phyloP scores from a whole-genome alignment of 1,140 invertebrate species.

The Sminthurinus signatus region DNA sequence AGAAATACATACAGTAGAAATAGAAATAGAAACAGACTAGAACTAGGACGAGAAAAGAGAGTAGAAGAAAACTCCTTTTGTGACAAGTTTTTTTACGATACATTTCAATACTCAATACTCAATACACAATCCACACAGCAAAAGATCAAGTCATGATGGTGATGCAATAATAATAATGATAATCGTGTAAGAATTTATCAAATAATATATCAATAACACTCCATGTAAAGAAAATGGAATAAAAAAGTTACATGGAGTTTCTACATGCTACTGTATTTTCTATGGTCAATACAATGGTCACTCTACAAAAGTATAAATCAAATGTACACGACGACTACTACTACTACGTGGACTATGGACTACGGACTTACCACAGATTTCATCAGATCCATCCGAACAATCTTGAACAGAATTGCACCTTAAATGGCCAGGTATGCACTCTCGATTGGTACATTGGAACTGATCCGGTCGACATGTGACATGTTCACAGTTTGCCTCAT shows the following conservation, averaged over 20 bases:
- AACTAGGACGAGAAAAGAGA: too few species aligned
- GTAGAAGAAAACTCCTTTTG: too few species aligned
- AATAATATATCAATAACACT: too few species aligned
- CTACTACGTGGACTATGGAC: too few species aligned
- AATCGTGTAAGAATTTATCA: neutral
- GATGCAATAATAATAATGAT: neutral
- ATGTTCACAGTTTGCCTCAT: conserved; percentile 68
- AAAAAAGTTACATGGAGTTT: neutral
- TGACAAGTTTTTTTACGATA: too few species aligned
- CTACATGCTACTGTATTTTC: neutral
- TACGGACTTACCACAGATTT: conserved; percentile 62
- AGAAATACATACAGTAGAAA: too few species aligned
- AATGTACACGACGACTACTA: neutral
- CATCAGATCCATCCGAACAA: conserved; percentile 72
- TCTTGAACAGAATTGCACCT: conserved; percentile 75
- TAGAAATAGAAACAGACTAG: too few species aligned
- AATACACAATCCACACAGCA: too few species aligned
- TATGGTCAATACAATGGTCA: neutral
- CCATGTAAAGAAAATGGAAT: neutral
- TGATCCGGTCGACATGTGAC: conserved; percentile 72
- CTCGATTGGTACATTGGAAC: conserved; percentile 71
- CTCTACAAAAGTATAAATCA: neutral
- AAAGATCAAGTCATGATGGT: too few species aligned
- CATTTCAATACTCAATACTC: too few species aligned
- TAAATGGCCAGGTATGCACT: conserved; percentile 73